phyloP scores from a whole-genome alignment of 2,113 vertebrate species.

The Cromileptes altivelis region DNA sequence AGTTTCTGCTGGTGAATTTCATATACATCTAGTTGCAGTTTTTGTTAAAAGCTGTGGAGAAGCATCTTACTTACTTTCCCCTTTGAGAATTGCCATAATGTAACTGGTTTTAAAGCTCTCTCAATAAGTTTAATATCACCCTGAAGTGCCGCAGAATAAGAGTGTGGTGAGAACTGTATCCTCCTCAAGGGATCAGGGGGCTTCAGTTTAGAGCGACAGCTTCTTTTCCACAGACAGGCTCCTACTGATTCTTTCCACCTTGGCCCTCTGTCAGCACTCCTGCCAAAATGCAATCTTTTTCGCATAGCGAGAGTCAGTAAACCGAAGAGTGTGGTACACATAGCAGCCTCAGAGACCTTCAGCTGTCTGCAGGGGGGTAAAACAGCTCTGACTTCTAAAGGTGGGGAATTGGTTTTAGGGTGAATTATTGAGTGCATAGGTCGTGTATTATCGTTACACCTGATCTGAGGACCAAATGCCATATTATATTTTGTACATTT shows the following conservation, averaged over 20 bases:
- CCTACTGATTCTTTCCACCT: slow-evolving; percentile 71
- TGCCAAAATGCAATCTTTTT: slow-evolving; percentile 58
- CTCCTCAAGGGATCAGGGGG: slow-evolving; percentile 55
- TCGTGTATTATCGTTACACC: background rate
- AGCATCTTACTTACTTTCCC: slow-evolving; percentile 16
- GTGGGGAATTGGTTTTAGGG: background rate
- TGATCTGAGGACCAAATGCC: slow-evolving; percentile 14
- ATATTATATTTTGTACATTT: background rate
- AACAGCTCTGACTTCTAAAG: slow-evolving; percentile 20
- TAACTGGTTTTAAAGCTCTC: slow-evolving; percentile 43
- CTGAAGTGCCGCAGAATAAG: slow-evolving; percentile 47
- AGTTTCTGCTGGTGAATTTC: background rate
- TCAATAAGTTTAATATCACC: slow-evolving; percentile 62
- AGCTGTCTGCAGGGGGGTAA: slow-evolving; percentile 2
- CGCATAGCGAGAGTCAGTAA: slow-evolving; percentile 22
- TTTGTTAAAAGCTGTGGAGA: slow-evolving; percentile 11
- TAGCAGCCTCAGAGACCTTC: slow-evolving; percentile 19
- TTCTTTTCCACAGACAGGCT: slow-evolving; percentile 56
- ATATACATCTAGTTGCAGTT: background rate
- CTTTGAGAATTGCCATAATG: slow-evolving; percentile 40
- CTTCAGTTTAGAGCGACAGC: slow-evolving; percentile 46
- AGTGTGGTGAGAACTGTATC: slow-evolving; percentile 69
- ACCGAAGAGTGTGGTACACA: slow-evolving; percentile 23
- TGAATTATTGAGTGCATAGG: slow-evolving; percentile 9
- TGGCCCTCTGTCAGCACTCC: slow-evolving; percentile 27